Evolutionary conservation across 2,113 vertebrate species (phyloP), one percentile per base, ranked within the genome.

Genomic region (Chunga burmeisteri): DNA sequence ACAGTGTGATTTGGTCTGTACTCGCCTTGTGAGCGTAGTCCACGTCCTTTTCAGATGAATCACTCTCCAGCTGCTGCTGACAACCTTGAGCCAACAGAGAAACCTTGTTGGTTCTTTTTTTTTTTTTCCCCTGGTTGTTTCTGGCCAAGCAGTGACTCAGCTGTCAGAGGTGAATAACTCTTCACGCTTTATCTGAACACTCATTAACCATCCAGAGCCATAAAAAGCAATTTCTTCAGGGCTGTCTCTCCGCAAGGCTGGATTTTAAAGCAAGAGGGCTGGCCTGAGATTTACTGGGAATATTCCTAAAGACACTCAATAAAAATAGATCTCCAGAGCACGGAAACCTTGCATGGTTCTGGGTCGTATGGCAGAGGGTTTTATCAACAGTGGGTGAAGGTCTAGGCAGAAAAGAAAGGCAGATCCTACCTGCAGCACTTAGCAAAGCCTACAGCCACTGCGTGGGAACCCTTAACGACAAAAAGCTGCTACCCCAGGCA

Each of bases 121-220:
- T 86, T 86, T n/a, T 58, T 20, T 59, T 13, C 5, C 34, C 47
- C 30, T 34, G 36, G 19, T 75, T 44, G 38, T 79, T 91, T 47
- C 88, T 70, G 71, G 86, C 86, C 71, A 46, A 61, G 82, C 0
- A 0, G 67, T 95, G 95, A 96, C 86, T 95, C 95, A 96, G 90
- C 78, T 93, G 68, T 82, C 87, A 91, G 91, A 95, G 95, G 84
- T 79, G 49, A 95, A 85, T 67, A 94, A 79, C 42, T 92, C 75
- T 79, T 79, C 86, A 68, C 3, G 2, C 62, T 92, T 92, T 56
- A 85, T 81, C 72, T 46, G 67, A 89, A 42, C 53, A 56, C 53
- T 92, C 56, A 58, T 88, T 95, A 74, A 78, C 67, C 21, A 70
- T 13, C 56, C 87, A 85, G 67, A 82, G 63, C 80, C 68, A 75